Base-by-base conservation (phyloP, 2,888 invertebrate genomes). In the Byasa hedistus region DNA sequence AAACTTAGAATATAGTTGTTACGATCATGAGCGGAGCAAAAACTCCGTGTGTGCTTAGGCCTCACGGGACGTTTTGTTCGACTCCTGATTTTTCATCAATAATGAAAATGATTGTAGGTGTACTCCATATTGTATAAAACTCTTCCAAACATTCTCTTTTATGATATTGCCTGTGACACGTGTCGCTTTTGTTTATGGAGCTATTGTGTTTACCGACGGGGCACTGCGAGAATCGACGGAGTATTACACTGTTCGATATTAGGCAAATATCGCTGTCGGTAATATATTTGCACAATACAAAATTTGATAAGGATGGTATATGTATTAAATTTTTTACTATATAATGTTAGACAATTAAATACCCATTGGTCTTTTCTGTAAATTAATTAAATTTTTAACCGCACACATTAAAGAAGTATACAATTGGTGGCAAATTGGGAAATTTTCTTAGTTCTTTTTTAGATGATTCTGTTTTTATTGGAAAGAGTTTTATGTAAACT, bases 11-110 rank as follows among this genome's bases (percentile, higher is more conserved):
- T 52, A 52, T 27, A 19, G 19, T 24, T 12, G 17, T 32, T 19
- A 0, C 32, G 19, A 27, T 12, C 10, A 22, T 17, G 19, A 39
- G 44, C 10, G 1, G 19, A 58, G 22, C 39, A 22, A 57, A 22
- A 12, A 21, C 32, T 17, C 3, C 19, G 32, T 57, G 51, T 51
- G 7, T 27, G n/a, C 10, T 24, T 56, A 2, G 22, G 23, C 12
- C 27, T 7, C 22, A 12, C 23, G 66, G 68, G 66, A 59, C 61
- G 61, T 60, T 55, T 69, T 57, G 61, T 68, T 64, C 63, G 59
- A 67, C 69, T 66, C 69, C 69, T 72, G 70, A 73, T 72, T 70
- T 69, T 65, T 71, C 70, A 71, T 69, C 70, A 69, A 71, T 69
- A 71, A 72, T 73, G 68, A 71, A 72, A 71, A 71, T 71, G 68